Evolutionary conservation across 2,113 vertebrate species (phyloP).

Genomic region (Sterrhoptilus dennistouni): DNA sequence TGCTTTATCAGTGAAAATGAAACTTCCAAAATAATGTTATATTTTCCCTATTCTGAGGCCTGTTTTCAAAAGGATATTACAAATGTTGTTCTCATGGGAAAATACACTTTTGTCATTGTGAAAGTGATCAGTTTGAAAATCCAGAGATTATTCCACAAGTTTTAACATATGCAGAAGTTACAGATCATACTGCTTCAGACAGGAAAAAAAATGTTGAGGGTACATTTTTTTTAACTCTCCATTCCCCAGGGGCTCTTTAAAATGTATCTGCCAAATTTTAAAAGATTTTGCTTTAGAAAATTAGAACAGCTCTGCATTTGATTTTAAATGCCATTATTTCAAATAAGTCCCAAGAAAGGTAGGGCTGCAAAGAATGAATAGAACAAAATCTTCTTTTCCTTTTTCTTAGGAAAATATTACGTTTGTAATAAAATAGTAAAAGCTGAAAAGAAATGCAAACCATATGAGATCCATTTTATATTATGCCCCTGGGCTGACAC

Average conservation of each 20-base stretch:
- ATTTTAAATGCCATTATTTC: conserved; percentile 26
- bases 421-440: conserved; percentile 8
- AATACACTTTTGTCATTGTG: neutral
- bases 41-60: neutral
- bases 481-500: neutral
- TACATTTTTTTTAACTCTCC: neutral
- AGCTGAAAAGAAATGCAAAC: conserved; percentile 16
- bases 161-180: conserved; percentile 34
- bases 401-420: conserved; percentile 30
- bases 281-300: conserved; percentile 38
- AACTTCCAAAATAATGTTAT: neutral
- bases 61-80: neutral
- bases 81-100: neutral
- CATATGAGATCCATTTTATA: conserved; percentile 2
- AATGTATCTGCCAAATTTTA: neutral
- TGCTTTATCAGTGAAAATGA: neutral
- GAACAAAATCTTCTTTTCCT: neutral
- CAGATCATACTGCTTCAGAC: neutral
- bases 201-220: neutral
- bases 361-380: neutral
- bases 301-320: neutral
- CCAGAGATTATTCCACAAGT: neutral
- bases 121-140: conserved; percentile 42
- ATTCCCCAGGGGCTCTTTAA: neutral
- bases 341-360: conserved; percentile 11